A percentile compares a stretch with the other conserved stretches of the same genome.
These are phyloP conservation scores for Polyergus mexicanus DNA, from an alignment of 1,140 invertebrate genomes.

Conservation along the genomic window DNA sequence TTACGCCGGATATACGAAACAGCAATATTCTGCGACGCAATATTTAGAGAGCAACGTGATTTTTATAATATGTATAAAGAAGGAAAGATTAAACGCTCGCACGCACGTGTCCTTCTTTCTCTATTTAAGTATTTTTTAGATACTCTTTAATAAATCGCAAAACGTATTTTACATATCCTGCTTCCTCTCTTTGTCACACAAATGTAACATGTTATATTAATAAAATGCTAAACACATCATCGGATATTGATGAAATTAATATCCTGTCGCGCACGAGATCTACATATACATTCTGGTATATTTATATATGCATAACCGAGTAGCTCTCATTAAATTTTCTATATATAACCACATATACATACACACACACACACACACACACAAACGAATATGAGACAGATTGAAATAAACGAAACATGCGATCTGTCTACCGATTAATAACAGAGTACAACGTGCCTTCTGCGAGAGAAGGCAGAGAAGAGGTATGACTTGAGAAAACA, in stretches of 20 bases:
- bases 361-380: neutral
- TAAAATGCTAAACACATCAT: conserved; percentile 38
- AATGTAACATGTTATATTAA: conserved; percentile 8
- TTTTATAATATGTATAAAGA: neutral
- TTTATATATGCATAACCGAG: neutral
- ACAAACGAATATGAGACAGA: neutral
- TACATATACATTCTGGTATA: neutral
- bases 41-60: conserved; percentile 5
- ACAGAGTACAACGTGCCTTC: neutral
- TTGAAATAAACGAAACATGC: conserved; percentile 26
- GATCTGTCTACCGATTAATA: conserved; percentile 41
- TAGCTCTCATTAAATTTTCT: neutral
- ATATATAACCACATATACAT: neutral
- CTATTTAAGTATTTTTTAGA: neutral
- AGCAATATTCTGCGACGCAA: conserved; percentile 20
- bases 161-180: conserved; percentile 2
- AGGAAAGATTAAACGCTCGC: neutral
- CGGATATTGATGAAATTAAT: conserved; percentile 33
- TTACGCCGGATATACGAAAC: conserved; percentile 52
- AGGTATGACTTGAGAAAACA: conserved; percentile 53
- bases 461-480: neutral
- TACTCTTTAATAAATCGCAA: neutral
- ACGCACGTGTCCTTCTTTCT: neutral
- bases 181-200: neutral
- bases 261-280: conserved; percentile 9